Conservation (phyloP, 2,113 vertebrate genomes). For the Jacana jacana region DNA sequence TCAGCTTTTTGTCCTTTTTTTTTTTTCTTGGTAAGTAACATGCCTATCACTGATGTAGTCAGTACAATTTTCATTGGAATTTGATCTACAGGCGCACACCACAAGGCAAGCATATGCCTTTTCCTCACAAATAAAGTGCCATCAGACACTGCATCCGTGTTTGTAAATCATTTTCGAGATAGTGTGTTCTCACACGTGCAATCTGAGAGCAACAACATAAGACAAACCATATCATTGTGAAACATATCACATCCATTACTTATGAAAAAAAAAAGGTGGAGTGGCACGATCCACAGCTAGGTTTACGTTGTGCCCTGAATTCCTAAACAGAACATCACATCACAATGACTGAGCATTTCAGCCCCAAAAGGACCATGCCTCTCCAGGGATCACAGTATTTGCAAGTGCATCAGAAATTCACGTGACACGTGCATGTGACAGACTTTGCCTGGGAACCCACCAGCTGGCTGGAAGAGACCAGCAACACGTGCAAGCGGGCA, state of each 20-base stretch:
- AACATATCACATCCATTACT: slow-evolving; percentile 34
- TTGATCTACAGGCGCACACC: not conserved
- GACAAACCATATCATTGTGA: not conserved
- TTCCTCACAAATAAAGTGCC: slow-evolving; percentile 24
- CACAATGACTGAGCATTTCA: not conserved
- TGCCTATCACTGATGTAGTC: not conserved
- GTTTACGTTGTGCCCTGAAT: not conserved
- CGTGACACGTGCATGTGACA: rapidly evolving
- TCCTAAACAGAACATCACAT: slow-evolving; percentile 21
- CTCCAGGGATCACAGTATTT: not conserved
- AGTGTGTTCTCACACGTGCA: slow-evolving; percentile 38
- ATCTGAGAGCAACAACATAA: slow-evolving; percentile 52
- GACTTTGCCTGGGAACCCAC: not conserved
- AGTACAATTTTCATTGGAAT: not conserved
- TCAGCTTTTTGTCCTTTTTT: not conserved
- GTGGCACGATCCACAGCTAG: not conserved
- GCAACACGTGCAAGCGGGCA: not conserved
- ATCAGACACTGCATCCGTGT: not conserved
- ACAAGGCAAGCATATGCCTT: slow-evolving; percentile 54
- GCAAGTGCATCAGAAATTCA: not conserved
- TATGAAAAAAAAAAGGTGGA: not conserved
- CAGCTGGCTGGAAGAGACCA: not conserved
- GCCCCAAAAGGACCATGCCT: not conserved
- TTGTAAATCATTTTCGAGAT: slow-evolving; percentile 13
- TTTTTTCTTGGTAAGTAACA: not conserved